Evolutionary conservation across 2,113 vertebrate genomes (phyloP).

Genomic region (Collichthys lucidus): DNA sequence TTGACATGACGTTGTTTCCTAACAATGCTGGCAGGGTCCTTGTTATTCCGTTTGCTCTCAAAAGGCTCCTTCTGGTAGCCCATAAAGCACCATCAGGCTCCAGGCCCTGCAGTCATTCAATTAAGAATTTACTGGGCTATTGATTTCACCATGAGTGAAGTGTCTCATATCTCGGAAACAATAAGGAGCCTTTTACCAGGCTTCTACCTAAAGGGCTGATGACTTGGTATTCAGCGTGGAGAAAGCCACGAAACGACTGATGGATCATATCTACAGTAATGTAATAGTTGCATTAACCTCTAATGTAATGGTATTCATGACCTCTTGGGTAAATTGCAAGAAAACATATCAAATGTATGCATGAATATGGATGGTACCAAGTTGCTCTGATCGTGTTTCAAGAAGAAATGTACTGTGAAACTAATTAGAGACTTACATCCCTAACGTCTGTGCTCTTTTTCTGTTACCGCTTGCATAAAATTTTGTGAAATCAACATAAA

Average conservation of each 20-base stretch:
- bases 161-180: constrained; percentile 67
- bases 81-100: constrained; percentile 67
- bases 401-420: background rate
- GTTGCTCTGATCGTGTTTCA: background rate
- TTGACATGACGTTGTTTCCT: constrained; percentile 54
- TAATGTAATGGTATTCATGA: background rate
- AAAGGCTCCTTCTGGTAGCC: constrained; percentile 62
- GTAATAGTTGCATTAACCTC: no score
- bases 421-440: background rate
- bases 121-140: constrained; percentile 77
- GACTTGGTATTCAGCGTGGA: constrained; percentile 33
- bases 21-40: constrained; percentile 64
- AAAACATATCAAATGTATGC: background rate
- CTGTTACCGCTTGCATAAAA: background rate
- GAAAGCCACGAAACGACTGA: constrained; percentile 32
- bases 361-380: background rate
- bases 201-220: constrained; percentile 55
- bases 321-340: background rate
- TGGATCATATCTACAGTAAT: background rate
- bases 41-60: constrained; percentile 51
- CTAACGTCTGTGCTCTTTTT: background rate
- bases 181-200: constrained; percentile 53
- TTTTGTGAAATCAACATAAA: background rate
- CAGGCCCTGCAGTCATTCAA: constrained; percentile 76
- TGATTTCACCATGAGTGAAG: constrained; percentile 69